These are phyloP conservation scores for Protophormia terraenovae DNA, from an alignment of 2,888 invertebrate genomes.

Conservation along the genomic window DNA sequence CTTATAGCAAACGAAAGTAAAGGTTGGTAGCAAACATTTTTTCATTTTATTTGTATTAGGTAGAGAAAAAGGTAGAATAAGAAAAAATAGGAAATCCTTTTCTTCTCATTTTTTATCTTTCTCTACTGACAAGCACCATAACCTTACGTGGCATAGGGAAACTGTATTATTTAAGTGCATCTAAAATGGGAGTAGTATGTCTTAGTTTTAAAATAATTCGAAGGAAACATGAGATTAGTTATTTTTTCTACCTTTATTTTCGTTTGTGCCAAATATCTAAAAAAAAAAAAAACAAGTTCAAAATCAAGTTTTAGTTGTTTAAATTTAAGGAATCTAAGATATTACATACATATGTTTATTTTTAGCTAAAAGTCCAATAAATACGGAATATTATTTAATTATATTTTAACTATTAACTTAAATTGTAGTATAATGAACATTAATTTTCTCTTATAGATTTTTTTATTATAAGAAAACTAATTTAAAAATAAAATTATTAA, in stretches of 20 bases:
- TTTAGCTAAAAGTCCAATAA: no score
- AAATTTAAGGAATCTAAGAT: no score
- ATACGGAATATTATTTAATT: no score
- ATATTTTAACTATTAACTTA: no score
- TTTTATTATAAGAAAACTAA: no score
- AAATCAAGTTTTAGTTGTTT: slow-evolving; percentile 8
- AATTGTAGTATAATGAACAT: no score
- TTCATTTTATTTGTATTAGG: not conserved
- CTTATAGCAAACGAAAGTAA: slow-evolving; percentile 41
- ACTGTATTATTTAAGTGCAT: not conserved
- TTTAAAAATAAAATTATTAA: no score
- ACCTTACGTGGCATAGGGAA: slow-evolving; percentile 39
- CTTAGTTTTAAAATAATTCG: slow-evolving; percentile 1
- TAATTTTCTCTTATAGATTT: no score
- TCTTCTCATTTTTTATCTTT: not conserved
- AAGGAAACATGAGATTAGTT: not conserved
- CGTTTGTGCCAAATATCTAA: not conserved
- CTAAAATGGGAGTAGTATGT: not conserved
- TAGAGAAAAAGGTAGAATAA: not conserved
- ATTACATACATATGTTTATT: no score
- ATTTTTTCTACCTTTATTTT: not conserved
- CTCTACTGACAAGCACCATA: slow-evolving; percentile 16
- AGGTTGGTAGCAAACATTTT: slow-evolving; percentile 20
- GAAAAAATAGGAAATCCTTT: slow-evolving; percentile 26
- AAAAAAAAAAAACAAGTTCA: slow-evolving; percentile 19